Percentiles rank a stretch among this genome's conserved stretches.
Evolutionary conservation across 2,888 invertebrate species (phyloP).

Genomic region (Mystacides longicornis): DNA sequence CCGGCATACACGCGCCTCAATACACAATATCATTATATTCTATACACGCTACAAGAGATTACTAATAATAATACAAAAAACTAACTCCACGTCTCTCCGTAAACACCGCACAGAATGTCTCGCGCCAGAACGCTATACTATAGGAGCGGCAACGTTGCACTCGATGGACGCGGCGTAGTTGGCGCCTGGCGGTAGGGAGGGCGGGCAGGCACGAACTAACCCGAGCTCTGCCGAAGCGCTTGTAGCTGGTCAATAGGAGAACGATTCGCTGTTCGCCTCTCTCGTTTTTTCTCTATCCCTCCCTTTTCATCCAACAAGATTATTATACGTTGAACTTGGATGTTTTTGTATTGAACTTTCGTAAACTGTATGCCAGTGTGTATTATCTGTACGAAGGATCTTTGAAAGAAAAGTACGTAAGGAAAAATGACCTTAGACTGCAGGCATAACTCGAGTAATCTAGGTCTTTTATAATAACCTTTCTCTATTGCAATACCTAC

Average conservation of each 20-base stretch:
- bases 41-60: neutral
- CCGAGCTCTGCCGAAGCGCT: slow-evolving; percentile 27
- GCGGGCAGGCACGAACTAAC: slow-evolving; percentile 28
- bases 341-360: neutral
- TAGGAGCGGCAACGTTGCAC: slow-evolving; percentile 44
- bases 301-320: neutral
- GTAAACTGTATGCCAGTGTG: neutral
- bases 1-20: slow-evolving; percentile 14
- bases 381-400: neutral
- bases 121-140: slow-evolving; percentile 14
- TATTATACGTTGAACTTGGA: neutral
- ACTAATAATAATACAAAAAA: slow-evolving; percentile 3
- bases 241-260: slow-evolving; percentile 27
- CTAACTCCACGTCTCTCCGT: slow-evolving; percentile 3
- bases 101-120: slow-evolving; percentile 14
- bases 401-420: neutral
- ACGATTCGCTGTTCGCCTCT: slow-evolving; percentile 13
- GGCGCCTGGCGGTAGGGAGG: slow-evolving; percentile 39
- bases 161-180: slow-evolving; percentile 44
- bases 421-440: neutral
- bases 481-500: neutral
- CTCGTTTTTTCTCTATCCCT: neutral
- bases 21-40: slow-evolving; percentile 12
- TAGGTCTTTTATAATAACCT: neutral
- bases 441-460: neutral